Percentiles rank a stretch among this genome's conserved stretches.
Evolutionary conservation across 2,888 invertebrate species (phyloP).

Genomic region (Nomada fucata): DNA sequence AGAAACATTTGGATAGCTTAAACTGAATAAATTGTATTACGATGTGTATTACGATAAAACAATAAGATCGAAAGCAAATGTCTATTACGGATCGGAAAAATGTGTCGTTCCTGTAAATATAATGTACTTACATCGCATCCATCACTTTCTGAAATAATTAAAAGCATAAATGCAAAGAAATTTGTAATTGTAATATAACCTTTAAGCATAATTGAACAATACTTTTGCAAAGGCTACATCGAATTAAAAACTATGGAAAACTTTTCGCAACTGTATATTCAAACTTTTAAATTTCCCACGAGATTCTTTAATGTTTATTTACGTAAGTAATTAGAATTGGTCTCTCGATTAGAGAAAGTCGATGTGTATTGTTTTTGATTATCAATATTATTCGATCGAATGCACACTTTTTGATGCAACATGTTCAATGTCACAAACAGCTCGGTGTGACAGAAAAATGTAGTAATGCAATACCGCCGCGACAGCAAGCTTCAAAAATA

Average conservation of each 20-base stretch:
- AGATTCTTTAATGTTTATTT: neutral
- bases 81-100: neutral
- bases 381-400: neutral
- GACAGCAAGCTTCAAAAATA: conserved; percentile 24
- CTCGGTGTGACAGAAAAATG: conserved; percentile 1
- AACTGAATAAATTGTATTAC: neutral
- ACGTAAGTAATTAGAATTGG: neutral
- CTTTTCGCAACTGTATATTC: neutral
- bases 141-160: neutral
- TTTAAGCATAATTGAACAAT: conserved; percentile 26
- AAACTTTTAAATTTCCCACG: conserved; percentile 4
- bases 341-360: neutral
- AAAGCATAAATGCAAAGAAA: neutral
- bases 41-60: neutral
- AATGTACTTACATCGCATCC: conserved; percentile 34
- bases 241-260: neutral
- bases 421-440: conserved; percentile 4
- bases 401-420: conserved; percentile 5
- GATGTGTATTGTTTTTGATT: neutral
- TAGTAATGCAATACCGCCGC: neutral
- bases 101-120: neutral
- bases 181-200: conserved; percentile 29
- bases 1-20: neutral
- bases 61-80: neutral
- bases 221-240: neutral